These are phyloP conservation scores for Bhutanitis thaidina DNA, from an alignment of 2,888 invertebrate species.

Conservation along the genomic window DNA sequence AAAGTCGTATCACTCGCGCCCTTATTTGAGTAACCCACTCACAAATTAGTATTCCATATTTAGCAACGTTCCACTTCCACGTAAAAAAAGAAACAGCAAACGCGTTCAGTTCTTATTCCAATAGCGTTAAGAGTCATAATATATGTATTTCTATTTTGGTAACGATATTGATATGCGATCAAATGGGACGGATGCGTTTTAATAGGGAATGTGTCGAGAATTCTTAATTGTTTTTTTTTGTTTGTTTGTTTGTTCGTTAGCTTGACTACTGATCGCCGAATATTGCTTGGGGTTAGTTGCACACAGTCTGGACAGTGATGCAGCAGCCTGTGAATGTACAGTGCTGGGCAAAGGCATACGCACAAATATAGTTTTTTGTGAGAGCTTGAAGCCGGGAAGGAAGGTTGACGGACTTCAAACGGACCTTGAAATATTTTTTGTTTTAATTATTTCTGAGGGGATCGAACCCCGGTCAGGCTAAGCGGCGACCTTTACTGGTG, in stretches of 20 bases:
- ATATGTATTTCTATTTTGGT: not conserved
- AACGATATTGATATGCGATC: not conserved
- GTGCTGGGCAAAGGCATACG: too few species aligned
- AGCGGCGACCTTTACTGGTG: too few species aligned
- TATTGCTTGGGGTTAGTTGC: not conserved
- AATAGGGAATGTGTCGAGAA: slow-evolving; percentile 17
- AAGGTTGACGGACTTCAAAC: too few species aligned
- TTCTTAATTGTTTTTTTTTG: slow-evolving; percentile 14
- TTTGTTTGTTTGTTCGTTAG: not conserved
- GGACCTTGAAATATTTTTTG: too few species aligned
- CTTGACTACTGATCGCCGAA: not conserved
- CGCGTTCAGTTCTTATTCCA: not conserved
- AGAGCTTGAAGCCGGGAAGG: too few species aligned
- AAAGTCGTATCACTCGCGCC: slow-evolving; percentile 1
- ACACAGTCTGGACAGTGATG: too few species aligned
- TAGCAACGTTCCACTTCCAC: not conserved
- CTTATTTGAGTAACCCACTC: slow-evolving; percentile 13
- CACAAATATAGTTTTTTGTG: too few species aligned
- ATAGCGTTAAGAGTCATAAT: not conserved
- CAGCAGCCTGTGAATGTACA: too few species aligned
- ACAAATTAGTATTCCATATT: not conserved
- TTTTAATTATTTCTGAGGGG: too few species aligned
- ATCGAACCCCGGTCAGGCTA: too few species aligned
- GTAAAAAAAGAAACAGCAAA: not conserved
- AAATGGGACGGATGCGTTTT: slow-evolving; percentile 15